Base-by-base conservation (phyloP, 2,797 vertebrate genomes). In the Channa striata region DNA sequence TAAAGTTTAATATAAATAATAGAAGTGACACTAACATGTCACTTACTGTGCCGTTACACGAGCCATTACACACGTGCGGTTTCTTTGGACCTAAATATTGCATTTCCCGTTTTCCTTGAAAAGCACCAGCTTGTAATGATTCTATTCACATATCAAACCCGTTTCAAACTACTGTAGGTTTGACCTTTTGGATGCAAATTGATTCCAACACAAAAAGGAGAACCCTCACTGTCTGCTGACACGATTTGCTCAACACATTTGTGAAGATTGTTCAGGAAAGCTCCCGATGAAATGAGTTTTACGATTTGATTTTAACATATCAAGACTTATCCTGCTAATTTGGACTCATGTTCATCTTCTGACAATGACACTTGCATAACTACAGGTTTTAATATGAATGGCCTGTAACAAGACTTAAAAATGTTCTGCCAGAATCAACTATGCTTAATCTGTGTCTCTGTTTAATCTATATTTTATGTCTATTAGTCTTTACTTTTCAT, bases 281-380 rank as follows among this genome's bases (percentile, higher is more conserved):
- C 21, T 75, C 51, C 17, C 46, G 40, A 77, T 71, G 30, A 61
- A 71, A 63, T 64, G 2, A 8, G 44, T 67, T 74, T 68, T 43
- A 50, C 20, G 23, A 11, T n/a, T n/a, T n/a, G n/a, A n/a, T n/a
- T n/a, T n/a, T n/a, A 61, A 54, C 23, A 11, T 62, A 46, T 33
- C 43, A 19, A 59, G 48, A 43, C 44, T 8, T 5, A 8, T 34
- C 14, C 21, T 8, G 47, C 36, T 63, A 51, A 81, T 59, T 79
- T 59, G 10, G 14, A 59, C 36, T 51, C 34, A 0, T 76, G 14
- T 36, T 48, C 33, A 12, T 60, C 13, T n/a, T 63, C 19, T 54
- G 3, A 50, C 30, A 46, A 51, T 56, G 56, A 61, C 50, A 21
- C 47, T 68, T 56, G 51, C 9, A 11, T 23, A 65, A 59, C 50